A percentile compares a stretch with the other conserved stretches of the same genome.
Conservation (phyloP, 2,888 invertebrate genomes). For the Enchytraeus crypticus region DNA sequence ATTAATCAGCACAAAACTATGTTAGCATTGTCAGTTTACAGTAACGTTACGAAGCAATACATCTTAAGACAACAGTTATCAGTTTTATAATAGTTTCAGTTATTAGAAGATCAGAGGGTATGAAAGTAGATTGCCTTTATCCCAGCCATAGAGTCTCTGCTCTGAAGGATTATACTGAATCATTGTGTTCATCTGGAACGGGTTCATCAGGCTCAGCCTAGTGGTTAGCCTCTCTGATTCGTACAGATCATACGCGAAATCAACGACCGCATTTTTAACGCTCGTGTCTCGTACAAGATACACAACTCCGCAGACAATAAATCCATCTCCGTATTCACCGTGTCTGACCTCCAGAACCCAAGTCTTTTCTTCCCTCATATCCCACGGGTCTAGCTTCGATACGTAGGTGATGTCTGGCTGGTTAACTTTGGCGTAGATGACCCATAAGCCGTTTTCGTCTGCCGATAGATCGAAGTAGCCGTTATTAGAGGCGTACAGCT, state of each 20-base stretch:
- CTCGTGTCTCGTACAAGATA: slow-evolving; percentile 83
- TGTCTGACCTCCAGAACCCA: slow-evolving; percentile 34
- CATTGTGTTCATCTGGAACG: slow-evolving; percentile 82
- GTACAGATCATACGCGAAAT: slow-evolving; percentile 82
- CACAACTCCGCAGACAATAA: slow-evolving; percentile 88
- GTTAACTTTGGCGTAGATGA: slow-evolving; percentile 73
- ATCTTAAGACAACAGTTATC: too few relatives aligned
- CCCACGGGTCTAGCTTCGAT: slow-evolving; percentile 61
- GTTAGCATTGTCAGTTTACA: too few relatives aligned
- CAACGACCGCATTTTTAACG: slow-evolving; percentile 72
- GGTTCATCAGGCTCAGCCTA: slow-evolving; percentile 67
- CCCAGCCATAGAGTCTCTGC: slow-evolving; percentile 86
- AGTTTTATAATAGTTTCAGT: too few relatives aligned
- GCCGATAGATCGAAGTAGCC: slow-evolving; percentile 87
- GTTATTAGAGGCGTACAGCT: slow-evolving; percentile 59
- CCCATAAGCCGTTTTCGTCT: slow-evolving; percentile 95
- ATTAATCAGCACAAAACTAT: too few relatives aligned
- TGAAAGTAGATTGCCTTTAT: slow-evolving; percentile 81
- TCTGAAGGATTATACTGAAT: slow-evolving; percentile 53
- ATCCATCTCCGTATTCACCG: slow-evolving; percentile 76
- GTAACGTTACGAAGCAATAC: too few relatives aligned
- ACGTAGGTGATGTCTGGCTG: slow-evolving; percentile 62
- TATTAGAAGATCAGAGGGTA: slow-evolving; percentile 51
- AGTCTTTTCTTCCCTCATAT: slow-evolving; percentile 52
- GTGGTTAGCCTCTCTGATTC: slow-evolving; percentile 61